Evolutionary conservation across 2,888 invertebrate genomes (phyloP), one percentile per base, ranked within the genome.

Genomic region (Furcula furcula): DNA sequence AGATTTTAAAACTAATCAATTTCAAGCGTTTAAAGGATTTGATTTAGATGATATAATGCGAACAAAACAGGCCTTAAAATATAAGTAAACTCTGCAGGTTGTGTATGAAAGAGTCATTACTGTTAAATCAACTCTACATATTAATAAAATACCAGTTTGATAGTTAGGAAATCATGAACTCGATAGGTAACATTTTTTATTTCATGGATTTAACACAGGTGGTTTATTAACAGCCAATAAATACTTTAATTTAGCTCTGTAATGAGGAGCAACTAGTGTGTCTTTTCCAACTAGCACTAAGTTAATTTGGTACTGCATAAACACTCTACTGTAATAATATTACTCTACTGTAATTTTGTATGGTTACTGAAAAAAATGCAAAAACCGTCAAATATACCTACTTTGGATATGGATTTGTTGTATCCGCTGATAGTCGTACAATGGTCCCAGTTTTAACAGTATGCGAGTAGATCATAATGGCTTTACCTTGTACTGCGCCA

Each of bases 401-500:
- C 48, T 57, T 55, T 31, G 48, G 46, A 50, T 53, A 60, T 61
- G 63, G 67, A 63, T 66, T 65, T 68, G 57, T 44, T 52, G 47
- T 64, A 65, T 65, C 62, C 67, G 60, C 59, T 65, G 65, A 70
- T 68, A 66, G 65, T 45, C 54, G 59, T 60, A 66, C 68, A 69
- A 66, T 66, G 55, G 70, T 78, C 75, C 77, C 71, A 76, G 76
- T 76, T 78, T 80, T 71, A 81, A 73, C 66, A 69, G 71, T 76
- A 74, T 71, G 67, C 73, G 65, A 75, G 69, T 70, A 73, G 75
- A 72, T 69, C 64, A 77, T 79, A 81, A 83, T 80, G 68, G 78
- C 55, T 80, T 85, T 86, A 86, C 86, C 86, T 87, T 84, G 81
- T 73, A 68, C 56, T 64, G 66, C 73, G 69, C 62, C 71, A 74